Conservation (phyloP, 2,797 vertebrate genomes). For the Phaenicophaeus curvirostris region DNA sequence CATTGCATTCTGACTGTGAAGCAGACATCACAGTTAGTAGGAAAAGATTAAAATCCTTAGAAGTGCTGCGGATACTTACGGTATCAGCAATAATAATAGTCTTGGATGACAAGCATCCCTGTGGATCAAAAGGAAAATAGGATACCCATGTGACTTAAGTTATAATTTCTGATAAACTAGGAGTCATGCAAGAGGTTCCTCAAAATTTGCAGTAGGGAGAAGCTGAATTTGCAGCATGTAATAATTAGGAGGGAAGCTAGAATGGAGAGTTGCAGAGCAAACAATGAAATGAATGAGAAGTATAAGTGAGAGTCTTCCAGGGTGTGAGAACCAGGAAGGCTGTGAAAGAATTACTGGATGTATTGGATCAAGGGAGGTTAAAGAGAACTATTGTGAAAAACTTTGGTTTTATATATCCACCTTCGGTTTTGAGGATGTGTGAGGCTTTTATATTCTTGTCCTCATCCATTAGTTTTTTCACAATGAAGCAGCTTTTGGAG, state of each 20-base stretch:
- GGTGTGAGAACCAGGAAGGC: neutral
- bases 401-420: neutral
- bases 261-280: neutral
- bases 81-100: constrained; percentile 38
- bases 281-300: neutral
- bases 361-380: neutral
- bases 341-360: constrained; percentile 20
- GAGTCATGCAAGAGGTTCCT: constrained; percentile 18
- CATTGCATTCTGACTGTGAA: neutral
- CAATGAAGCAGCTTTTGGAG: neutral
- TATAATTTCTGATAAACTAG: neutral
- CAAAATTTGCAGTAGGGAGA: neutral
- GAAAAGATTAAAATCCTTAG: constrained; percentile 41
- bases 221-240: constrained; percentile 11
- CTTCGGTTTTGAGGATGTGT: neutral
- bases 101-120: neutral
- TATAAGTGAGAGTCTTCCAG: neutral
- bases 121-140: constrained; percentile 34
- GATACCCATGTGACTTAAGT: neutral
- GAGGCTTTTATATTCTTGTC: neutral
- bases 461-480: neutral
- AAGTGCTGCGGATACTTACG: neutral
- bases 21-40: constrained; percentile 30
- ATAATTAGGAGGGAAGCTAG: constrained; percentile 17
- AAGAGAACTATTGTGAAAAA: neutral